These are phyloP conservation scores for Buphagus erythrorhynchus DNA, from an alignment of 2,797 vertebrate species.

Conservation along the genomic window DNA sequence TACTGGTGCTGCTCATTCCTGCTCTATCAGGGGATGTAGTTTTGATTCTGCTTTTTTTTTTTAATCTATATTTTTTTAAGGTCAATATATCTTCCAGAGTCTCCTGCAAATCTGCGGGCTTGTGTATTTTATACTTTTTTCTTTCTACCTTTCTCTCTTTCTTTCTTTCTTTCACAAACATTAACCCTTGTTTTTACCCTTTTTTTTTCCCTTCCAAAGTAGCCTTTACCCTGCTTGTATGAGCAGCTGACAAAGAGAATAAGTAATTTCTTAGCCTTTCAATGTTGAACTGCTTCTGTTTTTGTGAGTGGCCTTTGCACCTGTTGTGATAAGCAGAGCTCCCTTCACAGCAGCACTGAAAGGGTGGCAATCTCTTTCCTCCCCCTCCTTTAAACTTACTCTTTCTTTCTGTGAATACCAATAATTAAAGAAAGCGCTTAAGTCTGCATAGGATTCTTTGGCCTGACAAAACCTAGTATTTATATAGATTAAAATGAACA, in stretches of 20 bases:
- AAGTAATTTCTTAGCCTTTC: constrained; percentile 78
- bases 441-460: constrained; percentile 50
- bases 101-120: neutral
- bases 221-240: constrained; percentile 67
- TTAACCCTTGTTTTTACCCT: constrained; percentile 53
- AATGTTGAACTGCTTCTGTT: constrained; percentile 64
- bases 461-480: constrained; percentile 19
- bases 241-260: constrained; percentile 78
- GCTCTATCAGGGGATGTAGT: neutral
- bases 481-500: neutral
- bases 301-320: constrained; percentile 75
- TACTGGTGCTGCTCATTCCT: constrained; percentile 36
- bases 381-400: neutral
- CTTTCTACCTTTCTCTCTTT: neutral
- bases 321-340: constrained; percentile 77
- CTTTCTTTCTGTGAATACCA: constrained; percentile 72
- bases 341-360: constrained; percentile 70
- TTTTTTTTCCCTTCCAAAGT: constrained; percentile 65
- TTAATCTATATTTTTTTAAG: neutral
- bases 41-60: neutral
- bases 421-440: constrained; percentile 64
- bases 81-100: neutral
- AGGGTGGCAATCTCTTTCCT: constrained; percentile 47
- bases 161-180: neutral
- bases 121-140: neutral